A percentile compares a stretch with the other conserved stretches of the same genome.
phyloP scores from a whole-genome alignment of 2,888 invertebrate species.

The Clitarchus hookeri region DNA sequence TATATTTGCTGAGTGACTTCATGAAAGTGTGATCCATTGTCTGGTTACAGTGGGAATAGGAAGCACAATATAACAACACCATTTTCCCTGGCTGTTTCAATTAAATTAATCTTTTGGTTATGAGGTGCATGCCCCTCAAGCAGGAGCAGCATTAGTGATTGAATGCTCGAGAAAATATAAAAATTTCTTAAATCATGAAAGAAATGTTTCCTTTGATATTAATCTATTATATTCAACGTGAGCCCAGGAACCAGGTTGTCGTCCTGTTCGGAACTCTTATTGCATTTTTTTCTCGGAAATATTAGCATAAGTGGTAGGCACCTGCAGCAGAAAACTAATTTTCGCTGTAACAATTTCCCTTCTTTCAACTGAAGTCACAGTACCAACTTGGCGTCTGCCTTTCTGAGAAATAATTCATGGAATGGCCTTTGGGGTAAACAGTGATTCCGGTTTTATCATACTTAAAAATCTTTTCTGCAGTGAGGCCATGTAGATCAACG shows the following conservation, averaged over 20 bases:
- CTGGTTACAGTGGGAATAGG: background rate
- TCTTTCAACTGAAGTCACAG: no score
- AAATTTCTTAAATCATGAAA: background rate
- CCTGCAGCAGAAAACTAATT: background rate
- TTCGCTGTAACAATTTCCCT: background rate
- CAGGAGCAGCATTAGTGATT: no score
- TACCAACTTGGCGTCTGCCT: no score
- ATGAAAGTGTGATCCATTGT: no score
- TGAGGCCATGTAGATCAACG: slow-evolving; percentile 17
- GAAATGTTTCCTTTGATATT: background rate
- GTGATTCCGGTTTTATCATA: slow-evolving; percentile 8
- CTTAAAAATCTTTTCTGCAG: background rate
- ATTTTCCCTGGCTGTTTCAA: slow-evolving; percentile 5
- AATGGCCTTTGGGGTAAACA: slow-evolving; percentile 15
- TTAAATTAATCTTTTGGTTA: background rate
- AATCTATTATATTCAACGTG: no score
- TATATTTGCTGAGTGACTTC: no score
- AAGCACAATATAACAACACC: slow-evolving; percentile 26
- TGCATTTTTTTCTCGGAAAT: slow-evolving; percentile 12
- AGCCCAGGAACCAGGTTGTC: no score
- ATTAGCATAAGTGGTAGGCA: slow-evolving; percentile 1
- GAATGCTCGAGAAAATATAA: slow-evolving; percentile 15
- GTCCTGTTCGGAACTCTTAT: slow-evolving; percentile 14
- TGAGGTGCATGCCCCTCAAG: background rate
- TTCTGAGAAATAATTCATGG: slow-evolving; percentile 20